Evolutionary conservation across 2,113 vertebrate genomes (phyloP).

Genomic region (Heterochromis multidens): DNA sequence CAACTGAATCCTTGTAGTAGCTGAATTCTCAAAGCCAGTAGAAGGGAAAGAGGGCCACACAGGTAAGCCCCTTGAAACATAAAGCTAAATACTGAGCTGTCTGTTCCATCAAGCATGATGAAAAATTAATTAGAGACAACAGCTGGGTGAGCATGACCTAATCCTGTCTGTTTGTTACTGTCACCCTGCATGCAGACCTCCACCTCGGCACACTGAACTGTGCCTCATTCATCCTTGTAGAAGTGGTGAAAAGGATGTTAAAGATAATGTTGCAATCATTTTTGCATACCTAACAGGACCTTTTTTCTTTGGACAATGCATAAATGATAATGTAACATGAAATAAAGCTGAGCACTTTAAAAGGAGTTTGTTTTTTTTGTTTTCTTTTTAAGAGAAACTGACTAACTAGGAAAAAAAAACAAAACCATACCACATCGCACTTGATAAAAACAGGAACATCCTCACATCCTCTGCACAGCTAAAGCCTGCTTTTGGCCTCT

Average conservation of each 20-base stretch:
- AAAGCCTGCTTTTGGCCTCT: background rate
- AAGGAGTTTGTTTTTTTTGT: no score
- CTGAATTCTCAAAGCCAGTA: background rate
- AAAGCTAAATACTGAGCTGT: background rate
- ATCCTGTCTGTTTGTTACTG: background rate
- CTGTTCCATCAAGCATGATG: background rate
- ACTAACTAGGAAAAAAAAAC: background rate
- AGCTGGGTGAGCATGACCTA: constrained; percentile 6
- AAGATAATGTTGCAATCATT: background rate
- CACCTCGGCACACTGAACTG: background rate
- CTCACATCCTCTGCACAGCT: constrained; percentile 3
- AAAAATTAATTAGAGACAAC: background rate
- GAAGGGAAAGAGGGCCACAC: background rate
- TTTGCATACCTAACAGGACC: background rate
- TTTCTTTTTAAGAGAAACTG: background rate
- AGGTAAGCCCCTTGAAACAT: background rate
- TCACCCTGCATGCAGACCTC: background rate
- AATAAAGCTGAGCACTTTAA: background rate
- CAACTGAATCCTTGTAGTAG: background rate
- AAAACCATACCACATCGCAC: background rate
- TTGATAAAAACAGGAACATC: constrained; percentile 1
- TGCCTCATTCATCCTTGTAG: background rate
- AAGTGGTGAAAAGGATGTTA: background rate
- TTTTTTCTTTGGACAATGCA: background rate
- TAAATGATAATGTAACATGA: background rate